Evolutionary conservation across 37 sponge, comb jelly and placozoan genomes (phyloP).

Genomic region (Mnemiopsis leidyi): DNA sequence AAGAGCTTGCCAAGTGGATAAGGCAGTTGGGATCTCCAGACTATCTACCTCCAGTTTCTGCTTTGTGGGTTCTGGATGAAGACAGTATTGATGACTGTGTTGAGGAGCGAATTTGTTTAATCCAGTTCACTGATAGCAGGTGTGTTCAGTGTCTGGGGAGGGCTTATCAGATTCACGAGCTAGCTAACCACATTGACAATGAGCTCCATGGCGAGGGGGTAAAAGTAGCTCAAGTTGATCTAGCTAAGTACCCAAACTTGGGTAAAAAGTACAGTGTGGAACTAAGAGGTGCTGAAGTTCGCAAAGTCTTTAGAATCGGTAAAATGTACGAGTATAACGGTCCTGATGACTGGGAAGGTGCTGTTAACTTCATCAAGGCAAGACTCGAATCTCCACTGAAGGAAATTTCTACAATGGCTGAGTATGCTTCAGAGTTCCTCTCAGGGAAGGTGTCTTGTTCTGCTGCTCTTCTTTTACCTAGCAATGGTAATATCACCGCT

Average conservation of each 20-base stretch:
- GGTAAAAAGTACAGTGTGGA: neutral
- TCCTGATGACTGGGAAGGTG: neutral
- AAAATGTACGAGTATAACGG: slow-evolving; percentile 13
- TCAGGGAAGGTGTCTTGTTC: neutral
- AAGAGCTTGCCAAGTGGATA: neutral
- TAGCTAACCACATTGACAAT: neutral
- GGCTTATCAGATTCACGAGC: neutral
- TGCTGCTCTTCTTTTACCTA: neutral
- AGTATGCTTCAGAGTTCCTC: neutral
- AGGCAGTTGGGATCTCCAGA: neutral
- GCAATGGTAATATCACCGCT: neutral
- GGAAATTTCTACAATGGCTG: neutral
- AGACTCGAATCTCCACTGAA: neutral
- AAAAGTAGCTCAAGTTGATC: neutral
- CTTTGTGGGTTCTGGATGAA: neutral
- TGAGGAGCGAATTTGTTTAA: neutral
- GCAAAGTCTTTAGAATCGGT: neutral
- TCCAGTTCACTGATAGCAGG: neutral
- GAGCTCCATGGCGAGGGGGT: neutral
- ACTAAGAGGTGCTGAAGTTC: neutral
- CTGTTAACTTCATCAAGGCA: neutral
- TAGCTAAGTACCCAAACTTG: neutral
- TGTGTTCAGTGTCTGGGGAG: neutral
- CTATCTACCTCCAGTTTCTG: neutral
- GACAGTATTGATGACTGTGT: neutral